Base-by-base conservation (phyloP, 2,113 vertebrate genomes). In the Lophotis ruficrista region DNA sequence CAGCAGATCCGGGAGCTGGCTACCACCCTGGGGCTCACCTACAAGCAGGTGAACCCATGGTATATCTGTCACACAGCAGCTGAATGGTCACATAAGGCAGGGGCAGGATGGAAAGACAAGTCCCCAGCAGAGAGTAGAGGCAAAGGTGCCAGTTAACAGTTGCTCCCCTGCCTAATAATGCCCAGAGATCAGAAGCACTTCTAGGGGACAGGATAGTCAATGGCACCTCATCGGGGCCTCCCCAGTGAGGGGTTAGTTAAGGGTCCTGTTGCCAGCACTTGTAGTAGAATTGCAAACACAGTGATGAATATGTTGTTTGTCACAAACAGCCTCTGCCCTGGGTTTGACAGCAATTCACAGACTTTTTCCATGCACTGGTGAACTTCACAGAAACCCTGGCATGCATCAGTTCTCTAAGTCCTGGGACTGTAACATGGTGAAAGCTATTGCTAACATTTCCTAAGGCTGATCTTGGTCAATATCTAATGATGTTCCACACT, bases 1-100 rank as follows among this genome's bases (percentile, higher is more conserved):
- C 96, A 97, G 11, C 98, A 99, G 92, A 98, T 99, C 95, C 98
- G 98, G 73, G 98, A 98, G 30, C 64, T 99, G 47, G 97, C 98
- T 27, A 97, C 97, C 28, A 5, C 82, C 19, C 98, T 98, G 1
- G 98, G 98, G 7, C 97, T 99, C 28, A 98, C 98, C 6, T 98
- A 99, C 97, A 98, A 98, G 95, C 98, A 98, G 98, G 98, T 98
- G 76, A 96, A 58, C 51, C 51, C 18, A 21, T 12, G 19, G 37
- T 51, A 2, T 61, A 30, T 33, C 1, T 3, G 62, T 58, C 79
- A 85, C 51, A 60, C 8, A 61, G 37, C 1, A 0, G 31, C 69
- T 82, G 53, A 58, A 27, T 25, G 37, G 31, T 64, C 45, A n/a
- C 65, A 6, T 48, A 57, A 45, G 14, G 20, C 80, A 75, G 60